Evolutionary conservation across 37 sponge, comb jelly and placozoan genomes (phyloP), one percentile per base, ranked within the genome.

Genomic region (Aphrocallistes beatrix): DNA sequence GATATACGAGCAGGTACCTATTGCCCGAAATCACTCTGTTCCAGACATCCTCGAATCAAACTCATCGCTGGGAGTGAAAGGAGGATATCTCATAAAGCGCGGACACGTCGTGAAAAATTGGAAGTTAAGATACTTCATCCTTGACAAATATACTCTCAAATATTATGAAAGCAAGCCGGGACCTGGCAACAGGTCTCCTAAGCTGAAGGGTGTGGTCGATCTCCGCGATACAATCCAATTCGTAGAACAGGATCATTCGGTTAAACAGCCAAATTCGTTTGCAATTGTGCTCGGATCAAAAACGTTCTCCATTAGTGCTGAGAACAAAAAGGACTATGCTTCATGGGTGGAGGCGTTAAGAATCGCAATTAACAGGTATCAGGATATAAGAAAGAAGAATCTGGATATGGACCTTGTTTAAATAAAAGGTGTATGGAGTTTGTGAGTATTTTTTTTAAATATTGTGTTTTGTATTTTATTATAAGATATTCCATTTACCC

Each of bases 401-500:
- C 32, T 60, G n/a, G 6, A 21, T 6, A 13, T 6, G 1, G 75
- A n/a, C n/a, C n/a, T n/a, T n/a, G n/a, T n/a, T n/a, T n/a, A n/a
- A n/a, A n/a, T n/a, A n/a, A n/a, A n/a, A n/a, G n/a, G n/a, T n/a
- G n/a, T n/a, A n/a, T n/a, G n/a, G n/a, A n/a, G n/a, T n/a, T n/a
- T n/a, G n/a, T n/a, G n/a, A n/a, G n/a, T n/a, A 60, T 60, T 60
- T 19, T 60, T 21, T 60, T 3, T 60, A 60, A 42, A 42, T 42
- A 42, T 42, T 42, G 45, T 6, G 45, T 42, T 42, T 42, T 42
- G n/a, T 60, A 19, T 25, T 25, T 13, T 3, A 60, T 1, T 60
- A 25, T 60, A 25, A 13, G n/a, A 60, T 8, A 60, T 13, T 19
- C 10, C 32, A 60, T 92, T 82, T 39, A 95, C 98, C 93, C 16